Conservation (phyloP, 2,113 vertebrate genomes). For the Ophiodon elongatus region DNA sequence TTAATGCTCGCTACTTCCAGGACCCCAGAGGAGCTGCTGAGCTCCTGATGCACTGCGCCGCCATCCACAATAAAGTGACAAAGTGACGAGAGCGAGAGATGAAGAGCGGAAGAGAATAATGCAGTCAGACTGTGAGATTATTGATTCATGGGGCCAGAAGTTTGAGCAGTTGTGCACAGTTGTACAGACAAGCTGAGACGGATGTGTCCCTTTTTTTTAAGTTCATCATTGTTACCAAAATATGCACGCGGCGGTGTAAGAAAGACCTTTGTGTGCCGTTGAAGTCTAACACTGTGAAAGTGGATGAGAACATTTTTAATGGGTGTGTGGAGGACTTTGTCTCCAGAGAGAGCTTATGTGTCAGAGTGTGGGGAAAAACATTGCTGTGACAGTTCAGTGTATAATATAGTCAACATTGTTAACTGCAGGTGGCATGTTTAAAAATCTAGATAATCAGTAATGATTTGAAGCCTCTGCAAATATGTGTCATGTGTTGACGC, state of each 20-base stretch:
- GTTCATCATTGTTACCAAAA: conserved; percentile 29
- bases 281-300: conserved; percentile 14
- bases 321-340: conserved; percentile 21
- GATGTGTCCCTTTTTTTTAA: conserved; percentile 28
- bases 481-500: not conserved
- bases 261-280: not conserved
- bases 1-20: conserved; percentile 56
- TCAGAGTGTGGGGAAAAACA: not conserved
- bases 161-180: conserved; percentile 36
- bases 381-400: not conserved
- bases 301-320: conserved; percentile 15
- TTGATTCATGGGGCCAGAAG: conserved; percentile 31
- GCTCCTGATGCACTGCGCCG: conserved; percentile 36
- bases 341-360: not conserved
- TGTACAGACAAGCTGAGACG: conserved; percentile 15
- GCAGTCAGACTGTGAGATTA: conserved; percentile 32
- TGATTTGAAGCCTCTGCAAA: not conserved
- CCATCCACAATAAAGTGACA: conserved; percentile 46
- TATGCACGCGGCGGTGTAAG: not conserved
- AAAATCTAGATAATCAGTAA: not conserved
- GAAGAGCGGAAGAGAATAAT: conserved; percentile 23
- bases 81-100: conserved; percentile 36
- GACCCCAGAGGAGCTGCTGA: conserved; percentile 31
- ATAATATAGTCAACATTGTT: not conserved
- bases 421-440: not conserved